Percentiles rank a stretch among this genome's conserved stretches.
Conservation (phyloP, 2,888 invertebrate species). For the Eilema sororculum region DNA sequence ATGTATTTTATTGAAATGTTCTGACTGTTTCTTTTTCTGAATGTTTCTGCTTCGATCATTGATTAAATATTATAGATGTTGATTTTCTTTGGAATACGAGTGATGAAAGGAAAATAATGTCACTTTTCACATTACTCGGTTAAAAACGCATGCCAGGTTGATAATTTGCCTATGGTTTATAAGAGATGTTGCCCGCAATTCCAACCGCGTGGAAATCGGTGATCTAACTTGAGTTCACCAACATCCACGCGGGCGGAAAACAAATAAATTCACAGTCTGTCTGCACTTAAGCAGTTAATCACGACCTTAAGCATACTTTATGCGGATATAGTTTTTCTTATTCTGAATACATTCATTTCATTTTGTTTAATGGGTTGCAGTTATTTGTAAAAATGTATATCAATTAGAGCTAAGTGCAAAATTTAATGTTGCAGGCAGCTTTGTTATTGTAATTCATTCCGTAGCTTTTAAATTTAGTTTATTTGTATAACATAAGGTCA, state of each 20-base stretch:
- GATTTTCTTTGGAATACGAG: background rate
- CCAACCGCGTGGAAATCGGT: too few relatives aligned
- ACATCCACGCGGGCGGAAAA: too few relatives aligned
- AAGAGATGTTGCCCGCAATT: too few relatives aligned
- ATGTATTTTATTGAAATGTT: too few relatives aligned
- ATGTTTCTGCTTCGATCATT: background rate
- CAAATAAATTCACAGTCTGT: too few relatives aligned
- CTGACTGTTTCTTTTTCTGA: background rate
- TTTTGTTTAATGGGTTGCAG: background rate
- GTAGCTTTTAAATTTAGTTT: slow-evolving; percentile 7
- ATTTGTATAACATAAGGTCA: background rate
- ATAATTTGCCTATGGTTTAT: too few relatives aligned
- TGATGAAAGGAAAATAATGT: background rate
- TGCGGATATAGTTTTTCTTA: background rate
- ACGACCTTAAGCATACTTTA: background rate
- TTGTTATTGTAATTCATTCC: slow-evolving; percentile 11
- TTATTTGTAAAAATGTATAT: slow-evolving; percentile 1
- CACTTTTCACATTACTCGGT: too few relatives aligned
- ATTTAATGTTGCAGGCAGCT: slow-evolving; percentile 3
- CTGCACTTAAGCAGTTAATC: background rate
- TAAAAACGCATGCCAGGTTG: too few relatives aligned
- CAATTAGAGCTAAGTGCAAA: background rate
- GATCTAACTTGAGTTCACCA: too few relatives aligned
- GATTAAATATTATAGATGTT: too few relatives aligned
- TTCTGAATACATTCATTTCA: background rate